Percentiles rank a stretch among this genome's conserved stretches.
Evolutionary conservation across 2,797 vertebrate genomes (phyloP).

Genomic region (Falco columbarius): DNA sequence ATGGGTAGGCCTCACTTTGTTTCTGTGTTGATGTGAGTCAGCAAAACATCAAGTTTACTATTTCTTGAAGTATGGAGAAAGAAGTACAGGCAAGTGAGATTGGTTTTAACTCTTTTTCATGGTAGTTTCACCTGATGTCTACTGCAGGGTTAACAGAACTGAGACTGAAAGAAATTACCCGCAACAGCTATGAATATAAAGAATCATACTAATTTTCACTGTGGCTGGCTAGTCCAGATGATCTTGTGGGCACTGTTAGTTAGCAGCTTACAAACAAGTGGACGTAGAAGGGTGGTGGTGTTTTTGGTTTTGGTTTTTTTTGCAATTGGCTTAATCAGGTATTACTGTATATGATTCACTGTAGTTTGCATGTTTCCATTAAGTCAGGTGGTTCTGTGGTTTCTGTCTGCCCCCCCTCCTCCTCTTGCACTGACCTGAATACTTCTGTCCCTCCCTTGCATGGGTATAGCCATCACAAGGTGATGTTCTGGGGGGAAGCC

Average conservation of each 20-base stretch:
- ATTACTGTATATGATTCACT: background rate
- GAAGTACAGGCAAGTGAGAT: background rate
- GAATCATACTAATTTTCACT: background rate
- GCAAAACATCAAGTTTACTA: background rate
- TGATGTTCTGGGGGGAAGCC: background rate
- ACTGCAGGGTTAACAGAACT: background rate
- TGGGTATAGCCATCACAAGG: background rate
- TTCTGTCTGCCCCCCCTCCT: background rate
- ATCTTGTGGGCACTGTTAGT: background rate
- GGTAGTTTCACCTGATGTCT: background rate
- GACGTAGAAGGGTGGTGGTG: background rate
- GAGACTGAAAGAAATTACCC: background rate
- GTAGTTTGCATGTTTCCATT: background rate
- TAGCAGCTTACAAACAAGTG: background rate
- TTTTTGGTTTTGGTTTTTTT: too few species aligned
- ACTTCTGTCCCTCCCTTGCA: background rate
- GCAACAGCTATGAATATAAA: background rate
- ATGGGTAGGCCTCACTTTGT: background rate
- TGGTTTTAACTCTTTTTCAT: background rate
- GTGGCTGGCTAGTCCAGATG: background rate
- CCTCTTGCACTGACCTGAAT: background rate
- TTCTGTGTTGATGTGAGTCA: background rate
- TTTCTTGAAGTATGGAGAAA: background rate
- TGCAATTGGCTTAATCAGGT: background rate
- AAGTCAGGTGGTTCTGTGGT: background rate